phyloP scores from a whole-genome alignment of 2,113 vertebrate genomes.

The Hystrix cristata region DNA sequence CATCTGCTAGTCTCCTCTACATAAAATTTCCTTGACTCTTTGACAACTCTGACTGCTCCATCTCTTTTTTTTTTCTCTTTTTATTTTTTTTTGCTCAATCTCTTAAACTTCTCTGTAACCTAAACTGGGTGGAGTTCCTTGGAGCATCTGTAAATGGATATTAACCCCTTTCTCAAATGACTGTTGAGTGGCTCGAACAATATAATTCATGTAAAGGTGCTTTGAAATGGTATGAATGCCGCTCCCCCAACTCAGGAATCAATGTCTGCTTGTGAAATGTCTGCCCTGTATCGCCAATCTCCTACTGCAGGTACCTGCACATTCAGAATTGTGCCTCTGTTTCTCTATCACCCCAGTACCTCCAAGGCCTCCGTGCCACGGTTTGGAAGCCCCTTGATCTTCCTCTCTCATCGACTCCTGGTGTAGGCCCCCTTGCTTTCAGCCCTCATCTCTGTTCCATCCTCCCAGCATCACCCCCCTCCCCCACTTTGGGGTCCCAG shows the following conservation, averaged over 20 bases:
- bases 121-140: not conserved
- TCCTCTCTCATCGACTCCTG: not conserved
- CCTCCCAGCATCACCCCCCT: rapidly evolving
- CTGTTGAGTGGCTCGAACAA: not conserved
- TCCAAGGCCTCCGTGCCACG: not conserved
- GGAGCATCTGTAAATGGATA: not conserved
- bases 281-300: not conserved
- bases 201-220: not conserved
- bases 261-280: not conserved
- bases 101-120: not conserved
- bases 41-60: not conserved
- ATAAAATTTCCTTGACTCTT: not conserved
- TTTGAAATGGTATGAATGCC: not conserved
- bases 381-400: not conserved
- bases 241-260: not conserved
- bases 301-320: not conserved
- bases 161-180: not conserved
- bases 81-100: not conserved
- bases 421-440: not conserved
- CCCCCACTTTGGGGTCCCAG: too few species aligned
- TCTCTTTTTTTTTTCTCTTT: not conserved
- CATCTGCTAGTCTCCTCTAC: not conserved
- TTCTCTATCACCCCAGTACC: not conserved
- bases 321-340: not conserved
- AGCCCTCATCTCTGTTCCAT: not conserved